Evolutionary conservation across 2,888 invertebrate species (phyloP), one percentile per base, ranked within the genome.

Genomic region (Dryadula phaetusa): DNA sequence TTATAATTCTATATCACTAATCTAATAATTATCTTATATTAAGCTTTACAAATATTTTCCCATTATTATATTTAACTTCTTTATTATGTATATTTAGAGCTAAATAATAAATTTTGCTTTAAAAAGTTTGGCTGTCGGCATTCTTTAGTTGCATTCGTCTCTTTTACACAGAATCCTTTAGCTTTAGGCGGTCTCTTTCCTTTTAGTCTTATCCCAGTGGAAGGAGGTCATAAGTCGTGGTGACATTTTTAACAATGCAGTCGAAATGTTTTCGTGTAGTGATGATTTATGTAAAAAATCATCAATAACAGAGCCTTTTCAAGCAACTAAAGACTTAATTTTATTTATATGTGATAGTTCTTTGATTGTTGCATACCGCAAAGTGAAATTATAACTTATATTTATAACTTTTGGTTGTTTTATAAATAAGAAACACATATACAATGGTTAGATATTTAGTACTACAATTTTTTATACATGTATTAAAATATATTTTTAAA

Each of bases 191-290:
- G 73, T 86, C 85, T 81, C 83, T 83, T 82, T 87, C 87, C 76
- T 83, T 86, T 88, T 86, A 88, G 88, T 89, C 88, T 86, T 80
- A 81, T 60, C 80, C 89, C 85, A 88, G 86, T 86, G 86, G 90
- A 83, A 91, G 84, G 87, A 91, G 88, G 89, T 89, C 90, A 87
- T 90, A 91, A 92, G 90, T 89, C 82, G 87, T 81, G 87, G 88
- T 90, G 92, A 92, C 92, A 91, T 90, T 91, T 90, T 89, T 85
- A 92, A 92, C 92, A 92, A 92, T 87, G 79, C 84, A 80, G 82
- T 86, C 85, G 88, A 90, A 91, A 92, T 91, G 92, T 92, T 92
- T 92, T 92, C 88, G 88, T 91, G 89, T 91, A 87, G 82, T 87
- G 89, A 92, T 92, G 92, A 92, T 92, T 92, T 92, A 92, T 92